A percentile compares a stretch with the other conserved stretches of the same genome.
These are phyloP conservation scores for Tetanocera ferruginea DNA, from an alignment of 2,888 invertebrate genomes.

Conservation along the genomic window DNA sequence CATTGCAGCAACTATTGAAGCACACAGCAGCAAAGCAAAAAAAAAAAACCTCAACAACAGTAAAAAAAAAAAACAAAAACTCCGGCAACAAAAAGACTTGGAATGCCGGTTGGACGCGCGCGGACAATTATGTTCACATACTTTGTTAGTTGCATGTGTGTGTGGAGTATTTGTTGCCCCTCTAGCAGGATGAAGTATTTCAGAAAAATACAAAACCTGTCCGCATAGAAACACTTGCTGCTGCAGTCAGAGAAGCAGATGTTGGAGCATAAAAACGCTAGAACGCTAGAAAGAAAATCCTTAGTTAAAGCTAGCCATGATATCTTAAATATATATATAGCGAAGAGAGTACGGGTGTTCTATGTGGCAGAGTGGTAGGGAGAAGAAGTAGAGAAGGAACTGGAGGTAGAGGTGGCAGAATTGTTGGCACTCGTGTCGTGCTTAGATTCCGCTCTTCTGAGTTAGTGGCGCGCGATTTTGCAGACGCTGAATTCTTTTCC, in stretches of 20 bases:
- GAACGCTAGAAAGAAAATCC: no score
- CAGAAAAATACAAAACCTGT: not conserved
- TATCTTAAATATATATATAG: not conserved
- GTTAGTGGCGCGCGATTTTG: no score
- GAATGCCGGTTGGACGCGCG: conserved; percentile 35
- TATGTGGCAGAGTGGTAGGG: no score
- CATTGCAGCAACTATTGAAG: conserved; percentile 2
- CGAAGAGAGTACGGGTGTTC: not conserved
- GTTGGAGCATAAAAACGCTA: no score
- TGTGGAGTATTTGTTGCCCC: not conserved
- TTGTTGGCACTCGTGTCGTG: no score
- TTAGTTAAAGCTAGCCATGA: no score
- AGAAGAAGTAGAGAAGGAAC: no score
- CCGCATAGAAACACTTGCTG: not conserved
- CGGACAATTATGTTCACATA: not conserved
- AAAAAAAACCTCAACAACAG: not conserved
- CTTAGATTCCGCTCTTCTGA: no score
- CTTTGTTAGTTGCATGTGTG: not conserved
- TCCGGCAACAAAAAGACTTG: not conserved
- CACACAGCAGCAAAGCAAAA: not conserved
- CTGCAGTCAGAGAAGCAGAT: no score
- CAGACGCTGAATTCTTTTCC: not conserved
- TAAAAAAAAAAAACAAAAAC: not conserved
- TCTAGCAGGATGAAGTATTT: not conserved
- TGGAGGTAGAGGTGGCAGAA: no score